A percentile compares a stretch with the other conserved stretches of the same genome.
Evolutionary conservation across 2,888 invertebrate species (phyloP).

Genomic region (Lepeophtheirus nordmannii): DNA sequence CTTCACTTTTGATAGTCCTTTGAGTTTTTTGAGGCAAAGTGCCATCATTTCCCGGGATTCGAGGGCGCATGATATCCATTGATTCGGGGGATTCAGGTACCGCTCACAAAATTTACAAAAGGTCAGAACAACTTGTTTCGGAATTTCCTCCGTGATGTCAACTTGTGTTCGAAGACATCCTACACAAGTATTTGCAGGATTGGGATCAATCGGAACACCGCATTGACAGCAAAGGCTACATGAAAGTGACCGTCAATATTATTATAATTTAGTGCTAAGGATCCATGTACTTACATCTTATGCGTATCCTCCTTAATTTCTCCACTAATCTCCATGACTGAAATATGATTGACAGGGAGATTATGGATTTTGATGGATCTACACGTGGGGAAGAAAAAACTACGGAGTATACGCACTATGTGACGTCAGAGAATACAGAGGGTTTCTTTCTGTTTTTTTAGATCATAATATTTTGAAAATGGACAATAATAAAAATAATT

Average conservation of each 20-base stretch:
- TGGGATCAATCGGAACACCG: slow-evolving; percentile 76
- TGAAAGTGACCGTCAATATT: background rate
- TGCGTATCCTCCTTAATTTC: slow-evolving; percentile 3
- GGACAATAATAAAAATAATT: too few relatives aligned
- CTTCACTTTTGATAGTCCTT: slow-evolving; percentile 71
- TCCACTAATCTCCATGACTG: background rate
- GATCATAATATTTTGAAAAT: too few relatives aligned
- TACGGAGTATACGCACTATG: background rate
- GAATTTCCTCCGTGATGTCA: slow-evolving; percentile 90
- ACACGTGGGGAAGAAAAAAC: background rate
- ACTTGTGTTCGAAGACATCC: slow-evolving; percentile 75
- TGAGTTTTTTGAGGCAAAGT: slow-evolving; percentile 78
- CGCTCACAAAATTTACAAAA: slow-evolving; percentile 88
- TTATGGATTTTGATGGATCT: background rate
- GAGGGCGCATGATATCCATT: slow-evolving; percentile 31
- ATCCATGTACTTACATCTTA: background rate
- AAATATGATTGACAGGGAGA: background rate
- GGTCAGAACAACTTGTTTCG: slow-evolving; percentile 74
- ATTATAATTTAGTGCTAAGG: too few relatives aligned
- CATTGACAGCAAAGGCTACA: slow-evolving; percentile 43
- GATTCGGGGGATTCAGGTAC: slow-evolving; percentile 38
- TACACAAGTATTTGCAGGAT: slow-evolving; percentile 94
- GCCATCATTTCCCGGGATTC: slow-evolving; percentile 56
- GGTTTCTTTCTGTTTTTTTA: too few relatives aligned
- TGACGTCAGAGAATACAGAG: background rate